phyloP scores from a whole-genome alignment of 2,888 invertebrate genomes.

The Clivina fossor region DNA sequence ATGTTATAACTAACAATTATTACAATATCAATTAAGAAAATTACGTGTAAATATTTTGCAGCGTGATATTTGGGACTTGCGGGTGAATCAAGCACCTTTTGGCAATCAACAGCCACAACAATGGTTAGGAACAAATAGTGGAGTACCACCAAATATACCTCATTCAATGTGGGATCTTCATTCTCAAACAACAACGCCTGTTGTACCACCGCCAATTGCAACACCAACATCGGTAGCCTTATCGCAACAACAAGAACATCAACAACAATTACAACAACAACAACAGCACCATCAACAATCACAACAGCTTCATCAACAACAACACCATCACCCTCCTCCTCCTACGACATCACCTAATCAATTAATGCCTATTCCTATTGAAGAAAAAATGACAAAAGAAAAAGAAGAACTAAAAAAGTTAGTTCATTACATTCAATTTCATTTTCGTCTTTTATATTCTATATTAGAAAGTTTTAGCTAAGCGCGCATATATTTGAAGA shows the following conservation, averaged over 20 bases:
- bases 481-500: no score
- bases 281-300: slow-evolving; percentile 25
- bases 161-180: slow-evolving; percentile 50
- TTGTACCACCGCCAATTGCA: slow-evolving; percentile 35
- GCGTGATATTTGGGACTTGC: slow-evolving; percentile 26
- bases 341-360: slow-evolving; percentile 28
- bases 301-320: slow-evolving; percentile 7
- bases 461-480: no score
- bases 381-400: slow-evolving; percentile 37
- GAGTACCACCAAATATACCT: slow-evolving; percentile 37
- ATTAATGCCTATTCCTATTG: slow-evolving; percentile 1
- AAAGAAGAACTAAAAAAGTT: slow-evolving; percentile 35
- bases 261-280: slow-evolving; percentile 20
- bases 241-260: no score
- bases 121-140: slow-evolving; percentile 9
- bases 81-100: slow-evolving; percentile 12
- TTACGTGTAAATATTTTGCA: slow-evolving; percentile 8
- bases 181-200: slow-evolving; percentile 38
- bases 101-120: slow-evolving; percentile 35
- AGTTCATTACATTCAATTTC: neutral
- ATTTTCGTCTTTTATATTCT: slow-evolving; percentile 4
- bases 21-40: no score
- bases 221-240: slow-evolving; percentile 25
- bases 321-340: slow-evolving; percentile 23
- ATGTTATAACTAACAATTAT: no score